Conservation (phyloP, 1,140 invertebrate species). For the Telenomus remus region DNA sequence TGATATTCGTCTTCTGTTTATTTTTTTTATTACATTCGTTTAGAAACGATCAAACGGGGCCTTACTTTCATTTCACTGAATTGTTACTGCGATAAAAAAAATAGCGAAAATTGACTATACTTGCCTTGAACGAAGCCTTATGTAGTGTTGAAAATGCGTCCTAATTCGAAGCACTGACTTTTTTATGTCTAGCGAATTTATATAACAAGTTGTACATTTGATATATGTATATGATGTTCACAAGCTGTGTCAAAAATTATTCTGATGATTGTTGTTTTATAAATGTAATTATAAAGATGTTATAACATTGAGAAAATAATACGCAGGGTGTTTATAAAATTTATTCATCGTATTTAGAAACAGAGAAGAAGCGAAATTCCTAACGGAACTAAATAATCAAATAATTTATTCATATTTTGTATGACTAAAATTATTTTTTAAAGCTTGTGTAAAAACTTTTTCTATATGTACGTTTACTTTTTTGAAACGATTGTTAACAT, state of each 20-base stretch:
- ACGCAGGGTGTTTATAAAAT: neutral
- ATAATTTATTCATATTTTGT: no score
- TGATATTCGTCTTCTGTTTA: neutral
- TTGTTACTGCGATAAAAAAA: neutral
- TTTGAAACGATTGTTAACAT: no score
- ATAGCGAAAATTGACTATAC: neutral
- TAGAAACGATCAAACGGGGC: slow-evolving; percentile 3
- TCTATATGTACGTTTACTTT: no score
- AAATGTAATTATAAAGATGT: neutral
- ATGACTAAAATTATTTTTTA: no score
- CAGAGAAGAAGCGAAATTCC: no score
- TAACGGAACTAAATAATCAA: no score
- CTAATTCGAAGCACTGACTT: neutral
- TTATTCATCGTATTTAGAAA: no score
- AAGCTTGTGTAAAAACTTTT: no score
- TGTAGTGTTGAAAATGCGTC: slow-evolving; percentile 8
- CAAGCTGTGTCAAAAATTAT: neutral
- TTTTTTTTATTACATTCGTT: neutral
- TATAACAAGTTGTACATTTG: slow-evolving; percentile 28
- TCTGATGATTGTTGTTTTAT: slow-evolving; percentile 1
- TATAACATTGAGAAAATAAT: neutral
- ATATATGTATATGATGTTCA: slow-evolving; percentile 15
- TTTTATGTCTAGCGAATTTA: slow-evolving; percentile 14
- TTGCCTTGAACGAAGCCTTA: slow-evolving; percentile 36
- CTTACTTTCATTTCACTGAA: slow-evolving; percentile 6